phyloP scores from a whole-genome alignment of 2,797 vertebrate species.

The Darevskia nairensis region DNA sequence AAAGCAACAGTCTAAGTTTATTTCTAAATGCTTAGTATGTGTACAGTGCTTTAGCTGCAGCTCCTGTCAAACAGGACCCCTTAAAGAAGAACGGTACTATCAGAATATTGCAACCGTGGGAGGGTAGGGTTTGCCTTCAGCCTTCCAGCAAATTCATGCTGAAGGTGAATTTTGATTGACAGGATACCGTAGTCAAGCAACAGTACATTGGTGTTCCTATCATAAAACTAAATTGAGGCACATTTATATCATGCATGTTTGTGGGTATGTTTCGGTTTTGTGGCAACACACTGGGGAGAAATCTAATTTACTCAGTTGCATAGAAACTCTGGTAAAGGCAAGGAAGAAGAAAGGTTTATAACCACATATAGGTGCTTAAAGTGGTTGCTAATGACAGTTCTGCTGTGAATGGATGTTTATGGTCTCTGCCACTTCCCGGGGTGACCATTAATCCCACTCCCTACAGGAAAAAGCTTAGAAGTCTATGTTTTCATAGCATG shows the following conservation, averaged over 20 bases:
- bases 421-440: too few relatives aligned
- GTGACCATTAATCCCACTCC: too few relatives aligned
- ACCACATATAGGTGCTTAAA: neutral
- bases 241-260: too few relatives aligned
- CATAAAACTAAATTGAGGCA: neutral
- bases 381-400: constrained; percentile 10
- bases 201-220: neutral
- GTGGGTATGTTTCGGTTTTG: neutral
- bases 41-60: neutral
- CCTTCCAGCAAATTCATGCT: neutral
- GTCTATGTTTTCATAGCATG: neutral
- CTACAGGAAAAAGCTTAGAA: too few relatives aligned
- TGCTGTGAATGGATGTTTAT: neutral
- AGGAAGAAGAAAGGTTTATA: neutral
- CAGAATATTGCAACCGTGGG: neutral
- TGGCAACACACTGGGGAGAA: neutral
- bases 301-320: neutral
- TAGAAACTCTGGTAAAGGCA: neutral
- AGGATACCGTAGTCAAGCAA: neutral
- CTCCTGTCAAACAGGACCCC: too few relatives aligned
- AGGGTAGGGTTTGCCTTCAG: neutral
- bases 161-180: neutral
- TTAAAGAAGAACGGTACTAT: neutral
- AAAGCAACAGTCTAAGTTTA: constrained; percentile 9
- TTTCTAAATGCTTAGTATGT: neutral